Evolutionary conservation across 2,113 vertebrate genomes (phyloP).

Genomic region (Crotophaga sulcirostris): DNA sequence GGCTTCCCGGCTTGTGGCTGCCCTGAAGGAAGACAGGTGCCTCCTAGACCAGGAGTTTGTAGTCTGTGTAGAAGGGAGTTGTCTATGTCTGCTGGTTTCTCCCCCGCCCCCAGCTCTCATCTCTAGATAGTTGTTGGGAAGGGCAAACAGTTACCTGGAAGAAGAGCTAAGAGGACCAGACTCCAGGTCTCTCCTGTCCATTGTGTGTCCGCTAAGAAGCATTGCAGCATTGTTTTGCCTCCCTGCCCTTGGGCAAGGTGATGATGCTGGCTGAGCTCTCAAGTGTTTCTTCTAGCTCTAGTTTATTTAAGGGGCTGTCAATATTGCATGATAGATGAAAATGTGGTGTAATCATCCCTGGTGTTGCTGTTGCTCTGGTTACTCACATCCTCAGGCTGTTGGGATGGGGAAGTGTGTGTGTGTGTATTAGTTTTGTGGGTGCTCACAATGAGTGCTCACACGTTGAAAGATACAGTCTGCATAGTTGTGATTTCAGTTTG

Average conservation of each 20-base stretch:
- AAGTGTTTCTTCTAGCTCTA: neutral
- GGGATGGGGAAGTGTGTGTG: too few relatives aligned
- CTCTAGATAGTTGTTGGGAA: neutral
- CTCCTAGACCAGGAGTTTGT: neutral
- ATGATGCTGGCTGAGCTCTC: neutral
- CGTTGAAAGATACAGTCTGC: neutral
- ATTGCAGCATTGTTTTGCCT: neutral
- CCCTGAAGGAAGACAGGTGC: neutral
- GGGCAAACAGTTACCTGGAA: neutral
- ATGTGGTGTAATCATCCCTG: too few relatives aligned
- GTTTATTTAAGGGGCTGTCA: neutral
- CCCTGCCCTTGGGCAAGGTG: neutral
- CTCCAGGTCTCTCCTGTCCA: neutral
- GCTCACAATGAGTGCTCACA: too few relatives aligned
- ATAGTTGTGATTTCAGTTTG: neutral
- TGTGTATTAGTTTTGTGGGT: neutral
- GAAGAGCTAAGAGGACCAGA: neutral
- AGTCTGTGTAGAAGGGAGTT: neutral
- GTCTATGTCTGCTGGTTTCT: neutral
- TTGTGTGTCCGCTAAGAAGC: rapidly evolving
- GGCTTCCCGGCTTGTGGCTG: neutral
- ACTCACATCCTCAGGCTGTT: neutral
- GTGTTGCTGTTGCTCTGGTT: neutral
- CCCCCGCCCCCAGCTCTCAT: rapidly evolving
- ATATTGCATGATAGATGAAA: rapidly evolving